A percentile compares a stretch with the other conserved stretches of the same genome.
Evolutionary conservation across 2,797 vertebrate species (phyloP).

Genomic region (Cirrhinus mrigala): DNA sequence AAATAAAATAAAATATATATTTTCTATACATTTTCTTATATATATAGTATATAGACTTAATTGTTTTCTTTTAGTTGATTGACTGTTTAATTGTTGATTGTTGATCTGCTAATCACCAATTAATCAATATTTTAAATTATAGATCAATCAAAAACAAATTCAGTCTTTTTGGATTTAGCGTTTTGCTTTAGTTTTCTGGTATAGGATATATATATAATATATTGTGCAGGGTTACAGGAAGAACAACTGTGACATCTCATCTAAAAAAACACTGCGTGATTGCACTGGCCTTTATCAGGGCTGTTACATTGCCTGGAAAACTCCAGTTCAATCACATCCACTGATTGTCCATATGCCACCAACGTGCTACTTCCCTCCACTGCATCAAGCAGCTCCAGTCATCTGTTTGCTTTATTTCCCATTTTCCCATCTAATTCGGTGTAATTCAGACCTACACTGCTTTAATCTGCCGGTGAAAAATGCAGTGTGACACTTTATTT

Average conservation of each 20-base stretch:
- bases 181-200: too few species aligned
- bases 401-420: slow-evolving; percentile 73
- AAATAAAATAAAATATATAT: too few species aligned
- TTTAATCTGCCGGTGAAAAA: slow-evolving; percentile 82
- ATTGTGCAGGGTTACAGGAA: not conserved
- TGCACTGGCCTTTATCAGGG: not conserved
- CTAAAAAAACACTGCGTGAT: not conserved
- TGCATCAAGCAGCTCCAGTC: slow-evolving; percentile 54
- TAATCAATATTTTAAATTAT: too few species aligned
- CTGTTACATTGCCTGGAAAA: not conserved
- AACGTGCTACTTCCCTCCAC: slow-evolving; percentile 52
- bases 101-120: too few species aligned
- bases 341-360: slow-evolving; percentile 56
- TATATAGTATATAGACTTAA: too few species aligned
- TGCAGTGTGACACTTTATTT: slow-evolving; percentile 82
- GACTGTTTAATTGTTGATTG: too few species aligned
- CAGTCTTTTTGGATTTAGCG: too few species aligned
- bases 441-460: slow-evolving; percentile 75
- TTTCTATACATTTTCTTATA: too few species aligned
- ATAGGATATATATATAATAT: too few species aligned
- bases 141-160: too few species aligned
- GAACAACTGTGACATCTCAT: not conserved
- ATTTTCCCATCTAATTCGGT: slow-evolving; percentile 80
- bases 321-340: slow-evolving; percentile 3
- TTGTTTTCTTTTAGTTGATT: too few species aligned